phyloP scores from a whole-genome alignment of 53 echinoderm and acorn worm species.

The Actinopyga echinites region DNA sequence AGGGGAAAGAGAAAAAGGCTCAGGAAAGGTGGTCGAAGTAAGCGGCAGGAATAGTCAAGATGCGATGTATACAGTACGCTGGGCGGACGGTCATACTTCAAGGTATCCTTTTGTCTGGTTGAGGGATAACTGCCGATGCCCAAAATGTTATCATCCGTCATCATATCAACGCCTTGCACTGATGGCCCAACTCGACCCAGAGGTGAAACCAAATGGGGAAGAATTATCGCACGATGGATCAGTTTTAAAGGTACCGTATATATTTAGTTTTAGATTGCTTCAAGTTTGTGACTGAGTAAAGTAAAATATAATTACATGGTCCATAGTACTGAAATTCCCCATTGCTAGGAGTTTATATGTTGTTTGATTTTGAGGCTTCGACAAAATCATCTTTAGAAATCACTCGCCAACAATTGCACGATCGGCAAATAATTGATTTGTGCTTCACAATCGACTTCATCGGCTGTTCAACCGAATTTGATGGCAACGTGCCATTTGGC shows the following conservation, averaged over 20 bases:
- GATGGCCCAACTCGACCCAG: conserved; percentile 62
- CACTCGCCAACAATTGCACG: too few relatives aligned
- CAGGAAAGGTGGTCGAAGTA: neutral
- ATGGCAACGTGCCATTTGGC: too few relatives aligned
- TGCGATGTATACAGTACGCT: conserved; percentile 49
- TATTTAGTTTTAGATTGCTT: too few relatives aligned
- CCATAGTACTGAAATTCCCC: too few relatives aligned
- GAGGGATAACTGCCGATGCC: conserved; percentile 74
- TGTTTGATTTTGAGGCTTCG: too few relatives aligned
- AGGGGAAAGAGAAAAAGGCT: neutral
- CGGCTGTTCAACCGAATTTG: too few relatives aligned
- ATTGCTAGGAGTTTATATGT: too few relatives aligned
- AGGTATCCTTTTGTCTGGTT: conserved; percentile 84
- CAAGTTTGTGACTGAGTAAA: too few relatives aligned
- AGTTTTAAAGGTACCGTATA: conserved; percentile 44
- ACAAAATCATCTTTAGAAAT: too few relatives aligned
- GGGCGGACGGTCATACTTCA: conserved; percentile 49
- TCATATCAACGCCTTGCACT: conserved; percentile 51
- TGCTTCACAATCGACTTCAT: too few relatives aligned
- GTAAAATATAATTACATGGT: too few relatives aligned
- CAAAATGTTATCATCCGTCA: conserved; percentile 53
- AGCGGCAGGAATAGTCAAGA: conserved; percentile 37
- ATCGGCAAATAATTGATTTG: too few relatives aligned
- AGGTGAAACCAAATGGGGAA: conserved; percentile 50
- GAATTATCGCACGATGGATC: conserved; percentile 37